These are phyloP conservation scores for Pseudomyrmex sp. DNA, from an alignment of 1,140 invertebrate genomes.

Conservation along the genomic window DNA sequence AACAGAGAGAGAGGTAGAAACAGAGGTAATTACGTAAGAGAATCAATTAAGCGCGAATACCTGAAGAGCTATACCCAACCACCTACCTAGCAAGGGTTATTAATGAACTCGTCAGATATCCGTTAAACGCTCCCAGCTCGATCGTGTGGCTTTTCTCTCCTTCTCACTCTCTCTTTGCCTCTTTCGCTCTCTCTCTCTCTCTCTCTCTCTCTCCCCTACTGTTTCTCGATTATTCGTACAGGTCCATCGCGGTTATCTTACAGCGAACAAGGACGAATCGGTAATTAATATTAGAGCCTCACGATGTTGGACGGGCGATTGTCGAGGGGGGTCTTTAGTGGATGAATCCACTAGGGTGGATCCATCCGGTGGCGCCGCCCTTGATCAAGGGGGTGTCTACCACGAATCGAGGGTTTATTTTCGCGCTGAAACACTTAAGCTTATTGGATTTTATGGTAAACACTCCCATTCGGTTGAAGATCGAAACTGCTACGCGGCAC, in stretches of 20 bases:
- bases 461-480: neutral
- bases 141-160: slow-evolving; percentile 46
- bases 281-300: slow-evolving; percentile 68
- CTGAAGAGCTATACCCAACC: slow-evolving; percentile 70
- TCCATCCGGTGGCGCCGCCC: slow-evolving; percentile 63
- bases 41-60: slow-evolving; percentile 78
- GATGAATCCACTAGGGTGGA: slow-evolving; percentile 63
- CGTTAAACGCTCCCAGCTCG: slow-evolving; percentile 74
- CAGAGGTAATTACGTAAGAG: slow-evolving; percentile 75
- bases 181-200: neutral
- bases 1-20: slow-evolving; percentile 26
- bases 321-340: slow-evolving; percentile 21
- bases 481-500: neutral
- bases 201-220: slow-evolving; percentile 8
- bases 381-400: slow-evolving; percentile 57
- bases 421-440: slow-evolving; percentile 47
- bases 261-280: slow-evolving; percentile 67
- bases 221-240: slow-evolving; percentile 52
- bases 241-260: slow-evolving; percentile 46
- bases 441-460: slow-evolving; percentile 62
- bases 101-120: slow-evolving; percentile 82
- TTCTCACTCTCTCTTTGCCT: neutral
- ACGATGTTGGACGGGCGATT: slow-evolving; percentile 32
- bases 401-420: slow-evolving; percentile 44
- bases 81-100: slow-evolving; percentile 74